Conservation (phyloP, 1,140 invertebrate genomes). For the Drosophila melanogaster region Release_6_plus_ISO1_MT NC_004354.4:21222501-21223000, state of each 20-base stretch:
- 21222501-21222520: slow-evolving; percentile 17
- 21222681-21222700: slow-evolving; percentile 18
- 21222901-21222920: slow-evolving; percentile 5
- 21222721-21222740: slow-evolving; percentile 39
- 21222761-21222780: slow-evolving; percentile 10
- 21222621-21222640: background rate
- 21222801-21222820: slow-evolving; percentile 38
- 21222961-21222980: background rate
- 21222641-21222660: too few species aligned
- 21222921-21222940: background rate
- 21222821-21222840: slow-evolving; percentile 51
- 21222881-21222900: background rate
- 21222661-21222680: background rate
- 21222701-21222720: slow-evolving; percentile 25
- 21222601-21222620: slow-evolving; percentile 13
- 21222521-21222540: slow-evolving; percentile 71
- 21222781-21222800: slow-evolving; percentile 36
- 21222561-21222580: slow-evolving; percentile 76
- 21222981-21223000: slow-evolving; percentile 7
- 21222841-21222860: slow-evolving; percentile 17
- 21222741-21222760: slow-evolving; percentile 12
- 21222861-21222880: slow-evolving; percentile 15
- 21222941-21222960: background rate
- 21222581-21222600: slow-evolving; percentile 81
- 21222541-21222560: slow-evolving; percentile 69